phyloP scores from a whole-genome alignment of 2,113 vertebrate species.

The Muntiacus muntjak region DNA sequence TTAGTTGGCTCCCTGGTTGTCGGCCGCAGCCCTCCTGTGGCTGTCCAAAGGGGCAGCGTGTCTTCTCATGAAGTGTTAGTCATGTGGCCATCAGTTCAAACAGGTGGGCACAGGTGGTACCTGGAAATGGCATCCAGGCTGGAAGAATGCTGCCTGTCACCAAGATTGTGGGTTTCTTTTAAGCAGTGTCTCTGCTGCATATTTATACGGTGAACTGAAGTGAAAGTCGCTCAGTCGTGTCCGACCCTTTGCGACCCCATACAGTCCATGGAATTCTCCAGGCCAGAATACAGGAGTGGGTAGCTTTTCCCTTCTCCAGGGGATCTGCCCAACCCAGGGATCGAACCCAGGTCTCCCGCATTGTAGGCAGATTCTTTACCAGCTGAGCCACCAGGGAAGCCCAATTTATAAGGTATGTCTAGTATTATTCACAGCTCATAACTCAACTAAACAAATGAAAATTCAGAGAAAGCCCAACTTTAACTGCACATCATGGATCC shows the following conservation, averaged over 20 bases:
- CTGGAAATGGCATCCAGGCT: neutral
- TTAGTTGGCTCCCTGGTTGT: neutral
- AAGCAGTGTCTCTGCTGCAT: neutral
- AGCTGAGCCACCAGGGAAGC: too few relatives aligned
- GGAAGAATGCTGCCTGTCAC: neutral
- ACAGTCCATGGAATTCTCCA: too few relatives aligned
- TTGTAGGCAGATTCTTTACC: too few relatives aligned
- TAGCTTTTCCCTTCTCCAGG: too few relatives aligned
- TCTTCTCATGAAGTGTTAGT: neutral
- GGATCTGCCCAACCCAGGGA: too few relatives aligned
- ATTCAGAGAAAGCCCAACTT: neutral
- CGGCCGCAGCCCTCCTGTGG: neutral
- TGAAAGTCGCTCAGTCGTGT: neutral
- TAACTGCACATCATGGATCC: neutral
- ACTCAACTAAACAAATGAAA: neutral
- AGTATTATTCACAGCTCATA: neutral
- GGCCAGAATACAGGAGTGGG: too few relatives aligned
- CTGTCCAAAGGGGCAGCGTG: neutral
- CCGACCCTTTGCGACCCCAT: neutral
- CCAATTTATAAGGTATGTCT: neutral
- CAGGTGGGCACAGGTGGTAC: neutral
- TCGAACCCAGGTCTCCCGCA: too few relatives aligned
- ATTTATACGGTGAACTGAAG: neutral
- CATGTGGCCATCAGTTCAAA: neutral
- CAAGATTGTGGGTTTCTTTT: neutral